Conservation (phyloP, 2,113 vertebrate genomes). For the Ondatra zibethicus region DNA sequence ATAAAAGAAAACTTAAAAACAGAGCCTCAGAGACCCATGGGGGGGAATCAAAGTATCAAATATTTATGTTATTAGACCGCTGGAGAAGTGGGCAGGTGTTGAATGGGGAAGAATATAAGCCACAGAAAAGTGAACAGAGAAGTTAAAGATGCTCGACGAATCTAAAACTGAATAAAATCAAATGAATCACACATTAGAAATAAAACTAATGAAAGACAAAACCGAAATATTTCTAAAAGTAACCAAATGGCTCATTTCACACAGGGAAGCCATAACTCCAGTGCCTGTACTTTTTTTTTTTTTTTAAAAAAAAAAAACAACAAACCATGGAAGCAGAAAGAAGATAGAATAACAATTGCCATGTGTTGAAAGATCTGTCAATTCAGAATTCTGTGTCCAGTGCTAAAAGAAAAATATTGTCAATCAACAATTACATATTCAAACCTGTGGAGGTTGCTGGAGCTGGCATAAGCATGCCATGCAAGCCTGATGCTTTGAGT, state of each 20-base stretch:
- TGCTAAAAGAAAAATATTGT: neutral
- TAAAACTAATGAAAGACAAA: slow-evolving; percentile 23
- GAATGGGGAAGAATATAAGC: neutral
- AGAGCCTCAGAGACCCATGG: neutral
- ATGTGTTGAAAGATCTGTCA: neutral
- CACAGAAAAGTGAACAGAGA: neutral
- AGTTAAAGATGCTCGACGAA: neutral
- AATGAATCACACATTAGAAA: neutral
- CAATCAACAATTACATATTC: neutral
- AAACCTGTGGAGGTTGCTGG: neutral
- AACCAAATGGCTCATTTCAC: neutral
- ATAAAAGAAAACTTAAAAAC: neutral
- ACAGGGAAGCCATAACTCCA: neutral
- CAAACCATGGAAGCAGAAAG: slow-evolving; percentile 10
- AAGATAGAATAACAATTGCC: neutral
- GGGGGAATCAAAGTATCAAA: neutral
- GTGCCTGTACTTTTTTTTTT: neutral
- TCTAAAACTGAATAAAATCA: neutral
- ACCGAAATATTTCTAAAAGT: neutral
- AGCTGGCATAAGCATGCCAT: neutral
- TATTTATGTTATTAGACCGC: neutral
- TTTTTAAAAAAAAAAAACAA: too few species aligned
- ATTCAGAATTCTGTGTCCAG: neutral
- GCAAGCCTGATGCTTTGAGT: neutral
- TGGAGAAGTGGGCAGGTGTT: neutral